These are phyloP conservation scores for Enteromius afrohamiltoni DNA, from an alignment of 2,797 vertebrate species.

Conservation along the genomic window DNA sequence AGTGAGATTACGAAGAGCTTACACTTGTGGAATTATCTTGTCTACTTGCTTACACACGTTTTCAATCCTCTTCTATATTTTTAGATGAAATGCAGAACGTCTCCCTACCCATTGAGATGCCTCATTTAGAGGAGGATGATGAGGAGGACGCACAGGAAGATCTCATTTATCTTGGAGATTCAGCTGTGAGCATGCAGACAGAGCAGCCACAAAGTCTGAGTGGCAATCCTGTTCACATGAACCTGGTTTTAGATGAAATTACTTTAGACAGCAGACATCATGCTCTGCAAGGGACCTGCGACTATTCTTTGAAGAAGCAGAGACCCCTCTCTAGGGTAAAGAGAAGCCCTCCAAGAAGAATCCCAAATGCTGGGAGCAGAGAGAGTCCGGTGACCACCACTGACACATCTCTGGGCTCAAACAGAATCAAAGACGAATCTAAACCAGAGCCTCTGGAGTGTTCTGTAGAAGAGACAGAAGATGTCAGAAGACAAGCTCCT, in stretches of 20 bases:
- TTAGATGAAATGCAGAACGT: slow-evolving; percentile 45
- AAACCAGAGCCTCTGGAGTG: slow-evolving; percentile 30
- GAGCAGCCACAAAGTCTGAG: slow-evolving; percentile 56
- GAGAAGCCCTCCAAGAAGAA: not conserved
- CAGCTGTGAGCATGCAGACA: slow-evolving; percentile 4
- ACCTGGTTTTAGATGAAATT: slow-evolving; percentile 39
- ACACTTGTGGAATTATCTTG: not conserved
- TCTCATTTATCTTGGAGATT: not conserved
- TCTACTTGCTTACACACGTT: not conserved
- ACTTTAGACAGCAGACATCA: not conserved
- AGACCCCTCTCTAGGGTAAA: slow-evolving; percentile 5
- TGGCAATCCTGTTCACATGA: slow-evolving; percentile 58
- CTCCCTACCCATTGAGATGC: slow-evolving; percentile 24
- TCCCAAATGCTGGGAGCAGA: not conserved
- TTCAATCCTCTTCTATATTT: not conserved
- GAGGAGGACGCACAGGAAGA: not conserved
- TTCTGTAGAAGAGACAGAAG: not conserved
- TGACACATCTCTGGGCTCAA: not conserved
- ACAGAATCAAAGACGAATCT: slow-evolving; percentile 47
- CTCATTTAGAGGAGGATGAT: not conserved
- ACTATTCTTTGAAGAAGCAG: slow-evolving; percentile 6
- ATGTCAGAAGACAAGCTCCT: not conserved
- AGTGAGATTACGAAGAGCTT: slow-evolving; percentile 6
- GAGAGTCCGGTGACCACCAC: not conserved
- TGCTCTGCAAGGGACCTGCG: not conserved